These are phyloP conservation scores for Hippopotamus amphibius DNA, from an alignment of 2,113 vertebrate species.

Conservation along the genomic window DNA sequence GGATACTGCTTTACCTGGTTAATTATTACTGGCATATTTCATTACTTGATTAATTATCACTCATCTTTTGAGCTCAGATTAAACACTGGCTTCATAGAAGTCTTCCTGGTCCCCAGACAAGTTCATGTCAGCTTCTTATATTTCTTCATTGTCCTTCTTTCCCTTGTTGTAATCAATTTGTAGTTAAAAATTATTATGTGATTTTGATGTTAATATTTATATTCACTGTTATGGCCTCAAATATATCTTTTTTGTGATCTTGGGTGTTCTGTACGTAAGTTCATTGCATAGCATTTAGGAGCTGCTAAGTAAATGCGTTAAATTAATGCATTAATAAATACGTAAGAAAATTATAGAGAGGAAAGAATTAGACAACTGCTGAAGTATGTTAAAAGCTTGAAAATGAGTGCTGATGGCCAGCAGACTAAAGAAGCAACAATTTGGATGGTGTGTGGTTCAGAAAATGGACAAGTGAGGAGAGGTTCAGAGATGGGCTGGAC, in stretches of 20 bases:
- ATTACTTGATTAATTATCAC: background rate
- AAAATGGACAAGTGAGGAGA: background rate
- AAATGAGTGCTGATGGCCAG: background rate
- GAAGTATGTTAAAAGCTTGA: background rate
- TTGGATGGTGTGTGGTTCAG: background rate
- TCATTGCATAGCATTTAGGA: background rate
- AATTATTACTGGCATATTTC: background rate
- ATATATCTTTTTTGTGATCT: background rate
- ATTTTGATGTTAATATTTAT: background rate
- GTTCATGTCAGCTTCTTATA: background rate
- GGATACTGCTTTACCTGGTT: background rate
- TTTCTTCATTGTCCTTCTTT: background rate
- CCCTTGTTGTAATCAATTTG: background rate
- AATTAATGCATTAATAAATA: background rate
- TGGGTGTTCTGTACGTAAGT: background rate
- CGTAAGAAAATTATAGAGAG: background rate
- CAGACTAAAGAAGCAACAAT: background rate
- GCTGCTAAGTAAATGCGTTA: background rate
- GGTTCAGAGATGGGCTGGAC: background rate
- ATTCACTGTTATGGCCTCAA: background rate
- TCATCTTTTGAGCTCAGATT: background rate
- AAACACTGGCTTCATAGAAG: background rate
- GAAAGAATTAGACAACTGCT: background rate
- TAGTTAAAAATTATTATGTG: background rate
- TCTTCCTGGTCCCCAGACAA: background rate